Evolutionary conservation across 2,888 invertebrate species (phyloP).

Genomic region (Euzophera pinguis): DNA sequence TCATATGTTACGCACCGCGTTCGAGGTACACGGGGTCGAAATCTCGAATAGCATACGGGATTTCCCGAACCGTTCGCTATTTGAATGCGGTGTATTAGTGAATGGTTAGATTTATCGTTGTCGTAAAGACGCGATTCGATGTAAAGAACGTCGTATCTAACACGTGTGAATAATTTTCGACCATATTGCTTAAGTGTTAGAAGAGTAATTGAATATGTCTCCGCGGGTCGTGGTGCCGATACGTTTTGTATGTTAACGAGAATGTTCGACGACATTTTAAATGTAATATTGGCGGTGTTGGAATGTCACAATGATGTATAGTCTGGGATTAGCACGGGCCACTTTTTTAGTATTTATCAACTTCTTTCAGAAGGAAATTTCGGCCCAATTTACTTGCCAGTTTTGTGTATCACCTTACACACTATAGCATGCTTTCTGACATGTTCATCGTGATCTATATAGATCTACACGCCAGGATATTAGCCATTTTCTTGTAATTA

Average conservation of each 20-base stretch:
- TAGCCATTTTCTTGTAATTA: too few relatives aligned
- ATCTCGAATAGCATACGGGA: conserved; percentile 22
- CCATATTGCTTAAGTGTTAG: not conserved
- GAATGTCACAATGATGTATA: conserved; percentile 6
- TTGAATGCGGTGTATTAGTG: conserved; percentile 52
- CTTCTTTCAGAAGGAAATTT: too few relatives aligned
- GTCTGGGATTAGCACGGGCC: not conserved
- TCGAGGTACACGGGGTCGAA: conserved; percentile 24
- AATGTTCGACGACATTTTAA: conserved; percentile 11
- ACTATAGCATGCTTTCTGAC: too few relatives aligned
- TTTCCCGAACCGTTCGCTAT: conserved; percentile 31
- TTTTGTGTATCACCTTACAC: too few relatives aligned
- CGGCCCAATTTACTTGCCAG: too few relatives aligned
- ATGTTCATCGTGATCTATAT: too few relatives aligned
- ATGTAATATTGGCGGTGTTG: conserved; percentile 9
- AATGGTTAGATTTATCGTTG: conserved; percentile 48
- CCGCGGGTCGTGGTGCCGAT: conserved; percentile 9
- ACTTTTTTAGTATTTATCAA: not conserved
- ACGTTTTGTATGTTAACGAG: conserved; percentile 11
- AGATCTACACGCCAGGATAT: too few relatives aligned
- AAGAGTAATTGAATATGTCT: conserved; percentile 6
- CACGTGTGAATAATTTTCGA: conserved; percentile 13
- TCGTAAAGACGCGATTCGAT: conserved; percentile 32
- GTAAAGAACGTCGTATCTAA: conserved; percentile 25
- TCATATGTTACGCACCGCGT: conserved; percentile 31